Base-by-base conservation (phyloP, 1,140 invertebrate genomes). In the Pseudomyrmex gracilis region DNA sequence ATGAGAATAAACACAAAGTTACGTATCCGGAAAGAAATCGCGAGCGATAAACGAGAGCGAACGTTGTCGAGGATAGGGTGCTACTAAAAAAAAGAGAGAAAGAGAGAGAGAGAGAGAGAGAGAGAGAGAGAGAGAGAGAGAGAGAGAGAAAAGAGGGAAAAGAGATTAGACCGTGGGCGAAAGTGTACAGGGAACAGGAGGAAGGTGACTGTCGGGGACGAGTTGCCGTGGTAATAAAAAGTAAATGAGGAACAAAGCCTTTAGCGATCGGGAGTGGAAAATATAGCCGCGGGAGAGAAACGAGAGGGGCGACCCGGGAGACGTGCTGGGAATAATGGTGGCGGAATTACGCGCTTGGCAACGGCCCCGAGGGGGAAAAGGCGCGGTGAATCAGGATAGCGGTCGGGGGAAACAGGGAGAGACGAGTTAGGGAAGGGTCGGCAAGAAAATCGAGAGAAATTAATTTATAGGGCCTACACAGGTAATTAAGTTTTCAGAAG, bases 401-500 rank as follows among this genome's bases (percentile, higher is more conserved):
- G 83, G 64, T 47, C 17, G 61, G 83, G 70, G 58, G 13, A 76
- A 22, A 67, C 68, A 78, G 84, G 82, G 70, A 64, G 63, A 55
- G 34, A 34, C 34, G 34, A 34, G 34, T 34, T 34, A 34, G 53
- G 71, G 58, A 73, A 82, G 64, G 83, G 73, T 61, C 71, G 64
- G 74, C 64, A 76, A 82, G 90, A 92, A 93, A 93, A 93, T 93
- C 89, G 91, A 90, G 92, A 92, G 91, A 93, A 94, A 93, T 94
- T 94, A 94, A 94, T 94, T 93, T 93, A 93, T 94, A 91, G 91
- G 92, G 91, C 92, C 92, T 93, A 93, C 93, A 92, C 92, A 91
- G 93, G 92, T 94, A 93, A 93, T 94, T 93, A 93, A 94, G 93
- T 94, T 94, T 94, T 93, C 92, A 92, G 92, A 92, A 93, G 89